Conservation (phyloP, 2,888 invertebrate genomes). For the Megalurothrips usitatus region DNA sequence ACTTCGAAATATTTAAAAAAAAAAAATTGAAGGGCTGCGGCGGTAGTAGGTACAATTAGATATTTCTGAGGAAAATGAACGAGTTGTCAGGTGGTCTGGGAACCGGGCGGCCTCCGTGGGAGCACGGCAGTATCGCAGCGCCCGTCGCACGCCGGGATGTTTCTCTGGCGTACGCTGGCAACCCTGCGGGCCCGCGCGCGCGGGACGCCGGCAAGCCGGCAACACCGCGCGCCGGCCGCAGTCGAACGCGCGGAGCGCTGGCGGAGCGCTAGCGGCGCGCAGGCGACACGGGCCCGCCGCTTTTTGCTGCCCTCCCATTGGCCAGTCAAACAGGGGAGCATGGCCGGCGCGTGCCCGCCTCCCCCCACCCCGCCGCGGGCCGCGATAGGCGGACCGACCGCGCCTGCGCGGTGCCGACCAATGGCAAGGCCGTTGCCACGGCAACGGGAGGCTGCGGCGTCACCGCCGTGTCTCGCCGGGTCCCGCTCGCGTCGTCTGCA, state of each 20-base stretch:
- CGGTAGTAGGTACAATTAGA: no score
- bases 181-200: no score
- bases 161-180: no score
- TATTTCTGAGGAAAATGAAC: no score
- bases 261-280: neutral
- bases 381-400: neutral
- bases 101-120: no score
- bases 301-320: constrained; percentile 16
- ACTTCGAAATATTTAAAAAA: no score
- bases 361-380: neutral
- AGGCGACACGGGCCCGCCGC: neutral
- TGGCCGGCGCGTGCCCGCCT: constrained; percentile 20
- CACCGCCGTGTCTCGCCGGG: neutral
- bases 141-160: no score
- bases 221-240: neutral
- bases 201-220: neutral
- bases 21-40: no score
- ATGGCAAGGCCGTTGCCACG: neutral
- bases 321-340: constrained; percentile 16
- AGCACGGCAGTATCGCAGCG: no score
- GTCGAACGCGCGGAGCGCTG: neutral
- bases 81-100: no score
- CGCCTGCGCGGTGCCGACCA: constrained; percentile 9
- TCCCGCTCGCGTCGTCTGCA: no score
- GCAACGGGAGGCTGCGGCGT: neutral